Base-by-base conservation (phyloP, 2,888 invertebrate species). In the Hemicrepidius hirtus region DNA sequence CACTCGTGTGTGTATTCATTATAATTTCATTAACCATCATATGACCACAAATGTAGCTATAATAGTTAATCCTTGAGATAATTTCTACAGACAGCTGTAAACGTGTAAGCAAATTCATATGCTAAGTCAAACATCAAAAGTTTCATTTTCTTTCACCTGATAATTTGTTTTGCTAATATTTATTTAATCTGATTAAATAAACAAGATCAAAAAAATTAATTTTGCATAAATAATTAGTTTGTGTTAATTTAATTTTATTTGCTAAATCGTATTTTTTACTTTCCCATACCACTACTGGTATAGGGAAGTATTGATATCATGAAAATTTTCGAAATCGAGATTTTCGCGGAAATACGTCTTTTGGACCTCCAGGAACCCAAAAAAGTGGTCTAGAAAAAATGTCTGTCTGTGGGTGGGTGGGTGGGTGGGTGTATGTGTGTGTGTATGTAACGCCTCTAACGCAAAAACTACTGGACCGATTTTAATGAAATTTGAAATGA, bases 21-120 rank as follows among this genome's bases (percentile, higher is more conserved):
- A 71, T 57, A 68, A 62, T 70, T 64, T 62, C 62, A 62, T 68
- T 60, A 62, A 53, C 49, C 40, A 50, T 68, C 50, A 50, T 50
- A 37, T 60, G 40, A 50, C 18, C 53, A 50, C 60, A 62, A 62
- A 53, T 28, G 50, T 18, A 50, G 13, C 37, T 18, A 59, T 59
- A 41, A 67, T 46, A 28, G 44, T 55, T n/a, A 50, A 68, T 60
- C 57, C 28, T 59, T 46, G 2, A 13, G 40, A 65, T 53, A 18
- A 49, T 16, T 32, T 28, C 20, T 16, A 49, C 24, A 44, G 66
- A n/a, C 66, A 66, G 66, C 66, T 66, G 66, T 41, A 66, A 55
- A 53, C 66, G 41, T 12, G 41, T n/a, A 40, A 41, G 28, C 53
- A n/a, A n/a, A n/a, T n/a, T n/a, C n/a, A 66, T 66, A 20, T 40